These are phyloP conservation scores for Melanotaenia boesemani DNA, from an alignment of 2,797 vertebrate species.

Conservation along the genomic window DNA sequence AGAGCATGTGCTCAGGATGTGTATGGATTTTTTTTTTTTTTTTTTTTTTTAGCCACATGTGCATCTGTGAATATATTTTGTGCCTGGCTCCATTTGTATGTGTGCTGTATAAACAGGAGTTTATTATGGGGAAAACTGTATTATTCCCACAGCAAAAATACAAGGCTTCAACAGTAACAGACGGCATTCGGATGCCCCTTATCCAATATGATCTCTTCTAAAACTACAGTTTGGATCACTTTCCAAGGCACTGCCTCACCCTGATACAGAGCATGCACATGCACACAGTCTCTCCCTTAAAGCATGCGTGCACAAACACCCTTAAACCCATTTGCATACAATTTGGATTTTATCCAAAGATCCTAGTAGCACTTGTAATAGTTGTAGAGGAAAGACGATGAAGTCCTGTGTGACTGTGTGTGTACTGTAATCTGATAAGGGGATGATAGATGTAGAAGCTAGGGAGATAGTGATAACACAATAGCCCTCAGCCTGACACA, in stretches of 20 bases:
- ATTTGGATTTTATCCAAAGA: conserved; percentile 70
- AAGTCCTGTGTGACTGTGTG: conserved; percentile 20
- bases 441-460: conserved; percentile 40
- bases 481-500: conserved; percentile 53
- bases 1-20: conserved; percentile 31
- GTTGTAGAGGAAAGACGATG: conserved; percentile 40
- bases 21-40: conserved; percentile 22
- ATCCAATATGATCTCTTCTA: conserved; percentile 59
- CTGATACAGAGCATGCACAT: not conserved
- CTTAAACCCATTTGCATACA: conserved; percentile 65
- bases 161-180: conserved; percentile 34
- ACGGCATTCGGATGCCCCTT: conserved; percentile 44
- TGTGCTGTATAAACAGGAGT: conserved; percentile 52
- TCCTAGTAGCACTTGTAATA: conserved; percentile 46
- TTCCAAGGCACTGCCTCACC: conserved; percentile 37
- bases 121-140: conserved; percentile 60
- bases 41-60: not conserved
- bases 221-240: conserved; percentile 43
- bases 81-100: conserved; percentile 16
- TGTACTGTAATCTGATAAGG: conserved; percentile 62
- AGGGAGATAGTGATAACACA: conserved; percentile 50
- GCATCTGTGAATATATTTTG: conserved; percentile 34
- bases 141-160: conserved; percentile 61
- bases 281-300: not conserved
- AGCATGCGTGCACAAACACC: conserved; percentile 10